Evolutionary conservation across 2,113 vertebrate species (phyloP).

Genomic region (Nycticryphes semicollaris): DNA sequence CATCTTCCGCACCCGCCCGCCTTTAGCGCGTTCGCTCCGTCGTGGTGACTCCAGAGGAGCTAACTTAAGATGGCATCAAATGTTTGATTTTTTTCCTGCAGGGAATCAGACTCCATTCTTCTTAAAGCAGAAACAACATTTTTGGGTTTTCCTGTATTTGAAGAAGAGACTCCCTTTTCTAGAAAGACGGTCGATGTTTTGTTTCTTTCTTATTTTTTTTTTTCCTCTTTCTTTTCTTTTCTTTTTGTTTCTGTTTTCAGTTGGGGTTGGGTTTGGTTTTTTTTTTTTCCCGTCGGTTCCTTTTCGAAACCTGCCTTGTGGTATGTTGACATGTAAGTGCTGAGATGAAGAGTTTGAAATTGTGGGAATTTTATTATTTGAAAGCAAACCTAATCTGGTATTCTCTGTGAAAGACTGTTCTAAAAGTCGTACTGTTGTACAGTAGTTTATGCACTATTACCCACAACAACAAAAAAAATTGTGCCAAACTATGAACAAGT

Average conservation of each 20-base stretch:
- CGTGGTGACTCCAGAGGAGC: constrained; percentile 70
- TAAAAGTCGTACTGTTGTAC: constrained; percentile 89
- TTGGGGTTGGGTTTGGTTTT: not conserved
- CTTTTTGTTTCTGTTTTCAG: not conserved
- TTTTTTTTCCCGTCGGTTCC: constrained; percentile 59
- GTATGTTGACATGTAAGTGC: constrained; percentile 87
- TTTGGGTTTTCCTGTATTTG: constrained; percentile 91
- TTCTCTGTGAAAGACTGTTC: constrained; percentile 80
- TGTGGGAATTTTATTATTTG: constrained; percentile 74
- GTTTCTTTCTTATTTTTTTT: not conserved
- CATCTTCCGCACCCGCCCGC: constrained; percentile 65
- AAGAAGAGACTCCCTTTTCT: constrained; percentile 90
- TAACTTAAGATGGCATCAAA: constrained; percentile 79
- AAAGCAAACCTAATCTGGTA: constrained; percentile 77
- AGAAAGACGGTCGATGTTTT: constrained; percentile 86
- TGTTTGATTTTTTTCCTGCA: constrained; percentile 84
- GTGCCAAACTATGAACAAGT: constrained; percentile 97
- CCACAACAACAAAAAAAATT: constrained; percentile 82
- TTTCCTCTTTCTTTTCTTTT: not conserved
- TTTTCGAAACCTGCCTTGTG: constrained; percentile 83
- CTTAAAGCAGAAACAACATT: constrained; percentile 92
- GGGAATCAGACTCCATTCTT: constrained; percentile 86
- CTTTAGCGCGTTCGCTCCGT: constrained; percentile 67
- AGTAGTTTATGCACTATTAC: constrained; percentile 96
- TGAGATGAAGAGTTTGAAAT: constrained; percentile 79